Evolutionary conservation across 2,113 vertebrate genomes (phyloP).

Genomic region (Montifringilla adamsi): DNA sequence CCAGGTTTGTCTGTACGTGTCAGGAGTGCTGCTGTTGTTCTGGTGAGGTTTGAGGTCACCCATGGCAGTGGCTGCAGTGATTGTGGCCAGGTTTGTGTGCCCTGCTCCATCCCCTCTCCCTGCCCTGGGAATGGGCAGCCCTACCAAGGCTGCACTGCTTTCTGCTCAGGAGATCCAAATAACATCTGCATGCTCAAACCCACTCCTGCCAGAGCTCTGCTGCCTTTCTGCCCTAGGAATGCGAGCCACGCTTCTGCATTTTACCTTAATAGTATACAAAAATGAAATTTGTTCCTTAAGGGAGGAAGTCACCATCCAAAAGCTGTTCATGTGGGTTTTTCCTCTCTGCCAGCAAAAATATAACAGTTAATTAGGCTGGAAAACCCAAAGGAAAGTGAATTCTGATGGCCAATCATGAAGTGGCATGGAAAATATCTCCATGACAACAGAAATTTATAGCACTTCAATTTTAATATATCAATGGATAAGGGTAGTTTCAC

Average conservation of each 20-base stretch:
- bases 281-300: slow-evolving; percentile 53
- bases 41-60: neutral
- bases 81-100: rapidly evolving
- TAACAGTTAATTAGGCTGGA: slow-evolving; percentile 74
- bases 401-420: slow-evolving; percentile 37
- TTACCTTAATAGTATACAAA: slow-evolving; percentile 34
- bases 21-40: rapidly evolving
- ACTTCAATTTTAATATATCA: slow-evolving; percentile 72
- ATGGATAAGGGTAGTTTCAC: slow-evolving; percentile 67
- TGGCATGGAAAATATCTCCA: slow-evolving; percentile 64
- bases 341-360: slow-evolving; percentile 69
- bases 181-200: neutral
- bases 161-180: neutral
- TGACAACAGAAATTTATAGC: slow-evolving; percentile 74
- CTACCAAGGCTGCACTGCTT: neutral
- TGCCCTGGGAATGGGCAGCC: neutral
- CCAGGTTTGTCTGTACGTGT: neutral
- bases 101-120: neutral
- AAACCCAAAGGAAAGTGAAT: slow-evolving; percentile 73
- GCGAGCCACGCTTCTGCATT: neutral
- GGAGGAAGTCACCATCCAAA: slow-evolving; percentile 27
- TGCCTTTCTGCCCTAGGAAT: slow-evolving; percentile 10
- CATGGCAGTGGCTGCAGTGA: neutral
- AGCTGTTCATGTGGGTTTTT: slow-evolving; percentile 37
- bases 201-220: neutral